phyloP scores from a whole-genome alignment of 2,888 invertebrate species.

The Scaptomyza polygonia region DNA sequence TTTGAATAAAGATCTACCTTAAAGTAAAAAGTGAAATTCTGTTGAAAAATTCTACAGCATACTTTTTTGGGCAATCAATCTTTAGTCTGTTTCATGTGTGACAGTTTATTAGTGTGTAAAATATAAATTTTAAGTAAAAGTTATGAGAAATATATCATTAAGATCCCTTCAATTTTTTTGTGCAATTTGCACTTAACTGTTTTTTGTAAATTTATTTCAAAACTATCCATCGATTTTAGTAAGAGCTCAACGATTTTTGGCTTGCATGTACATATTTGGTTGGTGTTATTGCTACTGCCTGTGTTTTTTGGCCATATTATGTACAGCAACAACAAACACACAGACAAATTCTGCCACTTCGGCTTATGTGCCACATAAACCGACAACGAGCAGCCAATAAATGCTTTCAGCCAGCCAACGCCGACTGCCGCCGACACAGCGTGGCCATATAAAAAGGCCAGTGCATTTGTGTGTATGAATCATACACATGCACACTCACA shows the following conservation, averaged over 20 bases:
- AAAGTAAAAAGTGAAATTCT: conserved; percentile 20
- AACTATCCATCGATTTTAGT: conserved; percentile 64
- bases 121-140: no score
- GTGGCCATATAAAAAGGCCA: conserved; percentile 67
- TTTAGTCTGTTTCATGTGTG: neutral
- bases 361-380: conserved; percentile 80
- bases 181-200: neutral
- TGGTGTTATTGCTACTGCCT: conserved; percentile 21
- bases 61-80: conserved; percentile 16
- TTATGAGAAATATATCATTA: neutral
- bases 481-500: conserved; percentile 34
- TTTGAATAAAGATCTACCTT: neutral
- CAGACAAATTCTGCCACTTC: conserved; percentile 58
- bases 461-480: conserved; percentile 71
- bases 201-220: neutral
- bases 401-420: conserved; percentile 71
- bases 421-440: conserved; percentile 63
- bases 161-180: neutral
- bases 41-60: conserved; percentile 11
- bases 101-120: neutral
- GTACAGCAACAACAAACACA: conserved; percentile 47
- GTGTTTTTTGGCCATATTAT: conserved; percentile 59
- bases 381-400: conserved; percentile 80
- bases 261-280: conserved; percentile 43
- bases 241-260: conserved; percentile 47